These are phyloP conservation scores for Ciconia stormi DNA, from an alignment of 2,113 vertebrate species.

Conservation along the genomic window DNA sequence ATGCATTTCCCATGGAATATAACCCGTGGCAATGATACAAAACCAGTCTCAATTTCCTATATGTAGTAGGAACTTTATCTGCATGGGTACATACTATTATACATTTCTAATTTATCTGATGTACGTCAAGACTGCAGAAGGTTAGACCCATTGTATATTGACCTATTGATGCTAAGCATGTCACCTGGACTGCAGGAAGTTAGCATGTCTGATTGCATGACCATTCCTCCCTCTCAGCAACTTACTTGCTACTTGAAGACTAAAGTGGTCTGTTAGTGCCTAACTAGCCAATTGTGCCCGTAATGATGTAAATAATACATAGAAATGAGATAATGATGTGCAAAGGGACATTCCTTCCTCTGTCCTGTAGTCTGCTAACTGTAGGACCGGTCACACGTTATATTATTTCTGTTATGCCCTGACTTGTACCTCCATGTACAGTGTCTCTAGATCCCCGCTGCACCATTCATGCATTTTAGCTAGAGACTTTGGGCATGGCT, in stretches of 20 bases:
- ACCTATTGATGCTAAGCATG: background rate
- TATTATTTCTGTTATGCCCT: background rate
- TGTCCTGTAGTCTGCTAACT: background rate
- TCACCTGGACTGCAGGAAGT: background rate
- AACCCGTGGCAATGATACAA: background rate
- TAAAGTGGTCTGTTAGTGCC: background rate
- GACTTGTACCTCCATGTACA: background rate
- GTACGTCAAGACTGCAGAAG: background rate
- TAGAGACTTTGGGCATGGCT: background rate
- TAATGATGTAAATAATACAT: background rate
- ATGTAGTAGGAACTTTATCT: background rate
- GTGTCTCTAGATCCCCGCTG: background rate
- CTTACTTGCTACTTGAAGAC: background rate
- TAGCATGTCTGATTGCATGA: background rate
- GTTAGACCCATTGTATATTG: background rate
- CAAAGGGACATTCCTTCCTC: background rate
- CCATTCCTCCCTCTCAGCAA: background rate
- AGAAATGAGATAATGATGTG: background rate
- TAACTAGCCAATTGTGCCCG: background rate
- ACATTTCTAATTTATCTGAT: background rate
- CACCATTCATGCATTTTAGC: background rate
- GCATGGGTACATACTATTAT: too few species aligned
- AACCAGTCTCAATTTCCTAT: background rate
- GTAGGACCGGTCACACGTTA: background rate
- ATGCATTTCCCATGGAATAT: conserved; percentile 12